A percentile compares a stretch with the other conserved stretches of the same genome.
Conservation (phyloP, 2,797 vertebrate species). For the Gambusia yucatana region DNA sequence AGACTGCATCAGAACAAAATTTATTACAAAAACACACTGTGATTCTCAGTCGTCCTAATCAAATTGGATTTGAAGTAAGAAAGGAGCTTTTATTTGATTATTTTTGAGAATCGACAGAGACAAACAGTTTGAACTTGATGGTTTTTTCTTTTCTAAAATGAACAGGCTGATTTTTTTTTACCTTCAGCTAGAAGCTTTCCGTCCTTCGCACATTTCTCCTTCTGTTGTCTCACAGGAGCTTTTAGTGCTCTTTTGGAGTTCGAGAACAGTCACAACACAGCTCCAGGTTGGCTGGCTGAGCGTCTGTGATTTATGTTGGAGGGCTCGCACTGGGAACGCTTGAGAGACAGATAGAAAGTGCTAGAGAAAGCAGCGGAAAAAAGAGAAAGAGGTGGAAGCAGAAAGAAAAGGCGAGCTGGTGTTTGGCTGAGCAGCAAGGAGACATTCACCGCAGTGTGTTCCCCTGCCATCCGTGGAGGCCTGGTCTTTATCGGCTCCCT, state of each 20-base stretch:
- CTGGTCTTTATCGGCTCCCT: conserved; percentile 48
- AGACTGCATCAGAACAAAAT: conserved; percentile 18
- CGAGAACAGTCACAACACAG: conserved; percentile 36
- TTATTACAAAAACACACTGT: conserved; percentile 16
- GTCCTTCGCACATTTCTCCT: conserved; percentile 51
- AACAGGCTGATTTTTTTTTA: background rate
- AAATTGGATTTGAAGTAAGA: conserved; percentile 17
- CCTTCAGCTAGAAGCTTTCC: conserved; percentile 13
- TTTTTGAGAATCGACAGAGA: conserved; percentile 12
- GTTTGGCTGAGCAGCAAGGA: conserved; percentile 29
- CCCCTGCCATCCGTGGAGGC: conserved; percentile 33
- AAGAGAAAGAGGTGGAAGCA: conserved; percentile 9
- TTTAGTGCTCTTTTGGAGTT: conserved; percentile 46
- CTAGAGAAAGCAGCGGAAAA: background rate
- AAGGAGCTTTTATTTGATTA: conserved; percentile 18
- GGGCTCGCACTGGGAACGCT: conserved; percentile 48
- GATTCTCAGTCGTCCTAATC: conserved; percentile 9
- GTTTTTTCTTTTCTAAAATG: conserved; percentile 15
- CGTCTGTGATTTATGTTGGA: conserved; percentile 41
- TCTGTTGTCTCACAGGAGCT: conserved; percentile 59
- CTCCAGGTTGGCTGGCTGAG: conserved; percentile 36
- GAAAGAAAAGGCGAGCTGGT: conserved; percentile 32
- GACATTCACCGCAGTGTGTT: conserved; percentile 40
- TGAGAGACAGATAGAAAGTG: conserved; percentile 32
- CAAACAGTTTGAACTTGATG: conserved; percentile 6